Evolutionary conservation across 2,797 vertebrate genomes (phyloP), one percentile per base, ranked within the genome.

Genomic region (Esox masquinongy): DNA sequence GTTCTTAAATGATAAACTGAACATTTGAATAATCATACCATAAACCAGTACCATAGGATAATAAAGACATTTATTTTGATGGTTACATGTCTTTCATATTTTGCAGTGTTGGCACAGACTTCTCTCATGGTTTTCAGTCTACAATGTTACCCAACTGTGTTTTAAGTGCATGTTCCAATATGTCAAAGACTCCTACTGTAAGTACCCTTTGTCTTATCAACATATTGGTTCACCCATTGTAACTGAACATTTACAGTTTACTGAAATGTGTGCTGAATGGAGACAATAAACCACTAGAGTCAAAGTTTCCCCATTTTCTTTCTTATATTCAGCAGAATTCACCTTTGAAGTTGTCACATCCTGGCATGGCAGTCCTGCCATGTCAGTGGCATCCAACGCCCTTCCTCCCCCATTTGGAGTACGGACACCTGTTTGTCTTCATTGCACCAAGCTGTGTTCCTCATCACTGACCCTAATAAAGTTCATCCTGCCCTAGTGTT

Each of bases 41-140:
- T 22, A 19, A 56, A 56, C 5, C 19, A 56, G 7, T 22, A 22
- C 51, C 5, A 56, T 5, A 56, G 69, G 61, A 72, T 51, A 83
- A 86, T 87, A 81, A 86, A 87, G 47, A n/a, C 19, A 56, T n/a
- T 77, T 11, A 75, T 51, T 68, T 51, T 79, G 36, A n/a, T n/a
- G n/a, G 11, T 67, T 11, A 31, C 26, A 56, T 17, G 51, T 53
- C 50, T 72, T 1, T 22, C 14, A 22, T 43, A 8, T 31, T 64
- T 56, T 51, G 7, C 49, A 50, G n/a, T 8, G 19, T n/a, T 56
- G 51, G 6, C 51, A 56, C 8, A n/a, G n/a, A n/a, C 51, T 39
- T 6, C 51, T 56, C 51, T 22, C 2, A 8, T n/a, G 51, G 51
- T 56, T 56, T 16, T n/a, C 7, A 56, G 51, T 56, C 17, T 56